Evolutionary conservation across 2,888 invertebrate genomes (phyloP), one percentile per base, ranked within the genome.

Genomic region (Chromoteleia sp.): DNA sequence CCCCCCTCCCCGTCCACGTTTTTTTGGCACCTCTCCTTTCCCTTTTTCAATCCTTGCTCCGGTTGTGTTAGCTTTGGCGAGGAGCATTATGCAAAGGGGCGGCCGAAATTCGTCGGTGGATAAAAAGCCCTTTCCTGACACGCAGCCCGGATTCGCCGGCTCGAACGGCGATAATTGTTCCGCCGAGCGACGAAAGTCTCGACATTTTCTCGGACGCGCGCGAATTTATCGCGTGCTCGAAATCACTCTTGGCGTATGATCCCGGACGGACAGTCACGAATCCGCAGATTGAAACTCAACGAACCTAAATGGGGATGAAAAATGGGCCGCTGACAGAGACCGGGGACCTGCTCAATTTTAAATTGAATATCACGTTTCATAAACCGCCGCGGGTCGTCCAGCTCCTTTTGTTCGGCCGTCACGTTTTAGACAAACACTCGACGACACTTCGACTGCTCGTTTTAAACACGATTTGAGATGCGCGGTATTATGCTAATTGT

Each of bases 111-210:
- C 33, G 45, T 1, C 30, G 21, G 52, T 54, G 43, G 54, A 59
- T 50, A 41, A 61, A 59, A 43, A 43, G 39, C 17, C n/a, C 54
- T 52, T 59, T 52, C 12, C 39, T 30, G 52, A 61, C 52, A 41
- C 61, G 73, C 59, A 52, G 61, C 45, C 48, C 48, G 45, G 36
- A 29, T 48, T 59, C 39, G 48, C 56, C n/a, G n/a, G n/a, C n/a
- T n/a, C n/a, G n/a, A n/a, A n/a, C n/a, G n/a, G 65, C 39, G 43
- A 41, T 58, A 63, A 75, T 71, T 58, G 67, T 75, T 75, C 25
- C 61, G 54, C 48, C 25, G 10, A 25, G 71, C 45, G 54, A 54
- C 73, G 54, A 63, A 54, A 33, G 45, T 41, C 41, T 5, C 30
- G 58, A 41, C 58, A 50, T 52, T 58, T 67, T 41, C 67, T 65